Evolutionary conservation across 37 sponge, comb jelly and placozoan genomes (phyloP), one percentile per base, ranked within the genome.

Genomic region (Petrosia ficiformis): DNA sequence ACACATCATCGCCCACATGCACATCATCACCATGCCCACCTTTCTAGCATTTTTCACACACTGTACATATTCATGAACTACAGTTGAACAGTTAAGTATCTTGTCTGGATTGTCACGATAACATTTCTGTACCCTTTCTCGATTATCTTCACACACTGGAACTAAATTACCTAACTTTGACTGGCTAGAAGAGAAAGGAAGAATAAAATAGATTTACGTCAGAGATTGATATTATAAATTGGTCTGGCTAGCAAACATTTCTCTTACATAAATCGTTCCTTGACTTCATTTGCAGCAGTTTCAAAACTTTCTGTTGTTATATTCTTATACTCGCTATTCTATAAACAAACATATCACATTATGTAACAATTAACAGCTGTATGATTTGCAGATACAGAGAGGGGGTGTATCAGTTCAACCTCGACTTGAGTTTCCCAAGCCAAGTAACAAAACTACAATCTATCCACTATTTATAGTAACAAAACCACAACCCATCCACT

Each of bases 11-110:
- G n/a, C n/a, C n/a, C n/a, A n/a, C n/a, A n/a, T n/a, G n/a, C n/a
- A n/a, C n/a, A n/a, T n/a, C n/a, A n/a, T n/a, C n/a, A n/a, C n/a
- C n/a, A n/a, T n/a, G n/a, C n/a, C 63, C 26, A 80, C 85, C 78
- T 81, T 71, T 34, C 80, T 65, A 24, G 76, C 73, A 22, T 76
- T 56, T 40, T 80, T 65, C 42, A 90, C 82, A 81, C 90, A 90
- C 67, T 71, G 37, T 30, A 60, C 59, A 73, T 81, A 90, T 11
- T 80, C 81, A 44, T 73, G 72, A 1, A 84, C 90, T 42, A 73
- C 85, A 40, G 30, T 48, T 1, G 77, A 71, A 36, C 90, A 90
- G 61, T 76, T 72, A 35, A 90, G 73, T 21, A 81, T 60, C 30
- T 39, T 70, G 0, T 72, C 70, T 36, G 81, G 68, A 72, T 84